phyloP scores from a whole-genome alignment of 1,140 invertebrate genomes.

The Cyclina sinensis region DNA sequence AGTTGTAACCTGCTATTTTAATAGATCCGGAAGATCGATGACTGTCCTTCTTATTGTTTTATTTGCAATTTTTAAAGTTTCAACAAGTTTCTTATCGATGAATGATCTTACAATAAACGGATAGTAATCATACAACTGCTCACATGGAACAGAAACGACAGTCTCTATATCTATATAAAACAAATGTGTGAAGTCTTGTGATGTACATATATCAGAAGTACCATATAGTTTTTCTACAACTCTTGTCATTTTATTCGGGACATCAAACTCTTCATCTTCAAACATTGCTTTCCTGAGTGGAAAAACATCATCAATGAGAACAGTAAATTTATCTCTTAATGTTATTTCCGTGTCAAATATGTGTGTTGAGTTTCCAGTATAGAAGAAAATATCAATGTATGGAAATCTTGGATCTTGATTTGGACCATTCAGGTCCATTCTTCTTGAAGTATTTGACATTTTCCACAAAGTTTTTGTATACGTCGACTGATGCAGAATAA shows the following conservation, averaged over 20 bases:
- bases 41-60: background rate
- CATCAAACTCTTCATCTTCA: background rate
- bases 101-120: background rate
- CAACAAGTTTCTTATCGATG: background rate
- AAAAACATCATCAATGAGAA: background rate
- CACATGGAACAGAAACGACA: background rate
- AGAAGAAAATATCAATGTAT: background rate
- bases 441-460: slow-evolving; percentile 24
- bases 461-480: background rate
- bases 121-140: background rate
- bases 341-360: background rate
- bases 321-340: background rate
- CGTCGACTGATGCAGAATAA: background rate
- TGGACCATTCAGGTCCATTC: background rate
- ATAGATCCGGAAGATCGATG: too few species aligned
- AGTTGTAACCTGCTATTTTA: too few species aligned
- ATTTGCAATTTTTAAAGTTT: background rate
- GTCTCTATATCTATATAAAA: background rate
- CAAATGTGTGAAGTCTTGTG: background rate
- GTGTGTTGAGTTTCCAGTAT: background rate
- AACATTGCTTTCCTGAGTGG: background rate
- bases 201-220: background rate
- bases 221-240: background rate
- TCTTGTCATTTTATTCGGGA: background rate
- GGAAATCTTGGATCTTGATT: background rate